Evolutionary conservation across 2,888 invertebrate species (phyloP), one percentile per base, ranked within the genome.

Genomic region (Acrobasis suavella): DNA sequence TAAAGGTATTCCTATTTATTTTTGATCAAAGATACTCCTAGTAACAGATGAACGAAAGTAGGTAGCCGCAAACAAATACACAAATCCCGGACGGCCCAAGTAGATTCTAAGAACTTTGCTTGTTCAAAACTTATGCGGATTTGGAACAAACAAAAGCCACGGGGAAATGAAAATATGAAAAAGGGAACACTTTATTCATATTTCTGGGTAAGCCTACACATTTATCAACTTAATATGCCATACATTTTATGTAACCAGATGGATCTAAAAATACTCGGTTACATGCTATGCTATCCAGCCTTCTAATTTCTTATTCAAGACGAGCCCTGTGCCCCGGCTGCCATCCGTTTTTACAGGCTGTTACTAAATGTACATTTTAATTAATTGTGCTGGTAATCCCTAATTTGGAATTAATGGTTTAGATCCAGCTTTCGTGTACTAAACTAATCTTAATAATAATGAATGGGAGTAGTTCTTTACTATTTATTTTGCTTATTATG

Each of bases 251-350:
- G n/a, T 46, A 3, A 12, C 46, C 7, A 5, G 42, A 3, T n/a
- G 46, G 46, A 46, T 46, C 46, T 46, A 46, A 46, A 46, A 46
- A 46, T 46, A 14, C 12, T 5, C n/a, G 46, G 46, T 46, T 12
- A n/a, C 46, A 46, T 46, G 46, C 46, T 46, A n/a, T 2, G 32
- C 32, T 32, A 46, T n/a, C 46, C 46, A 5, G 46, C n/a, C 14
- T 46, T n/a, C 46, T 46, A n/a, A 46, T 46, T 46, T 46, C 46
- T 46, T 46, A 46, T 46, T 46, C 46, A 46, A 46, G 46, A 46
- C 46, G n/a, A 6, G 46, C 46, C n/a, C 46, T 12, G 46, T n/a
- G 46, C 2, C n/a, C n/a, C 46, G 46, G 5, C 46, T 46, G 10
- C 46, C 1, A 46, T 46, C 46, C 46, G 5, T 46, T 12, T 12